These are phyloP conservation scores for Cinclus mexicanus DNA, from an alignment of 2,113 vertebrate species.

Conservation along the genomic window DNA sequence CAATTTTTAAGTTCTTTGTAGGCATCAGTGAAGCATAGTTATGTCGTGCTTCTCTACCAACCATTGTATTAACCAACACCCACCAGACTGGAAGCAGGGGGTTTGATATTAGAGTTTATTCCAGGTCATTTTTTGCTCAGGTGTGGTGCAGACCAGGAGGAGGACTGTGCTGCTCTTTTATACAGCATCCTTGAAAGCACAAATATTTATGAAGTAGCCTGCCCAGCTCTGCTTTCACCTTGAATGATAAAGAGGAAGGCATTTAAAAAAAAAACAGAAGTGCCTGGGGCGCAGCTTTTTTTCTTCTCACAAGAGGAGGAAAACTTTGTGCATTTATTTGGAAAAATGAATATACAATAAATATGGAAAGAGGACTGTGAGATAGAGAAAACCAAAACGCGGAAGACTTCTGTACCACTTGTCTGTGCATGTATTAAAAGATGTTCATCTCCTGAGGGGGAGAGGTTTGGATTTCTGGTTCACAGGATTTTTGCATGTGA, in stretches of 20 bases:
- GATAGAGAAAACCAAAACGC: not conserved
- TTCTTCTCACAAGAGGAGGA: not conserved
- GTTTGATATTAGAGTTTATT: not conserved
- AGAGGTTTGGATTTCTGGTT: not conserved
- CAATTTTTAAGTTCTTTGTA: not conserved
- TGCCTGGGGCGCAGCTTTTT: conserved; percentile 4
- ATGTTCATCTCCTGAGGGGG: not conserved
- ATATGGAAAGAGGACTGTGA: not conserved
- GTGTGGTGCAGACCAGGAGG: not conserved
- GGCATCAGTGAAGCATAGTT: not conserved
- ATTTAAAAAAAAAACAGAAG: not conserved
- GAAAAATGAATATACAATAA: not conserved
- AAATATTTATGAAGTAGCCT: not conserved
- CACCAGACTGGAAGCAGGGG: accelerated
- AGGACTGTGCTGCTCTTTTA: not conserved
- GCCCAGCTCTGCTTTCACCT: not conserved
- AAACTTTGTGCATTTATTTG: not conserved
- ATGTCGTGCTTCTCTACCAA: not conserved
- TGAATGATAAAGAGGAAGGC: not conserved
- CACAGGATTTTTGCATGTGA: conserved; percentile 2
- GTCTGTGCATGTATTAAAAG: not conserved
- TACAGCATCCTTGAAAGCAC: not conserved
- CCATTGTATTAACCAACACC: not conserved
- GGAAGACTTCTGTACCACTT: not conserved
- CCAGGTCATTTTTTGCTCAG: not conserved